Conservation (phyloP, 1,140 invertebrate species). For the Drosophila nikananu region DNA sequence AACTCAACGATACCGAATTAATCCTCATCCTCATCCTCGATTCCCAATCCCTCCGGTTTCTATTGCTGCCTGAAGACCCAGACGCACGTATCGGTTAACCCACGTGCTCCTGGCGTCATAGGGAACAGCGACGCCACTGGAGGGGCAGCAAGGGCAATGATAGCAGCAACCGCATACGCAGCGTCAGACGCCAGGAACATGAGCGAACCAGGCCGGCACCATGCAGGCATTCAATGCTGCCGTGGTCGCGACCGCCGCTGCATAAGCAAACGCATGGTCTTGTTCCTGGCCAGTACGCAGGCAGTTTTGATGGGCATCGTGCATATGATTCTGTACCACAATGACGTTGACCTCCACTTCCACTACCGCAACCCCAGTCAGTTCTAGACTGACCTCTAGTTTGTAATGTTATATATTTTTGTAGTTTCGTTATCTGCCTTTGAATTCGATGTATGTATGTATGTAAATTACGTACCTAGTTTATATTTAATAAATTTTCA, state of each 20-base stretch:
- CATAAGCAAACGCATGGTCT: neutral
- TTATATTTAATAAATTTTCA: conserved; percentile 5
- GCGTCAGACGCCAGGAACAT: neutral
- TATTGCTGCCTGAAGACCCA: conserved; percentile 17
- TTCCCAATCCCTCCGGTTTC: neutral
- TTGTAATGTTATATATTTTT: conserved; percentile 6
- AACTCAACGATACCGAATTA: neutral
- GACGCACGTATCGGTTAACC: conserved; percentile 3
- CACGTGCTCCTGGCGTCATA: neutral
- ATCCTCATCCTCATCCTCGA: neutral
- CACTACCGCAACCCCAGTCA: conserved; percentile 29
- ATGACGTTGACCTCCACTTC: conserved; percentile 35
- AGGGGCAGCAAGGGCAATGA: neutral
- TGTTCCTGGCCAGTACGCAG: conserved; percentile 21
- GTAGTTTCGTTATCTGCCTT: conserved; percentile 8
- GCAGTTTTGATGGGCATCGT: conserved; percentile 17
- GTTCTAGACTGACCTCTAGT: conserved; percentile 33
- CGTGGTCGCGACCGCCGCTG: neutral
- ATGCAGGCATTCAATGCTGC: neutral
- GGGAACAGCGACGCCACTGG: neutral
- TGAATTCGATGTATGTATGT: neutral
- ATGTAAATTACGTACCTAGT: neutral
- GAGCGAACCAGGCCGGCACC: neutral
- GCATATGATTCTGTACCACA: conserved; percentile 30
- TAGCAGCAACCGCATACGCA: neutral